Evolutionary conservation across 2,888 invertebrate species (phyloP).

Genomic region (Hylaea fasciaria): DNA sequence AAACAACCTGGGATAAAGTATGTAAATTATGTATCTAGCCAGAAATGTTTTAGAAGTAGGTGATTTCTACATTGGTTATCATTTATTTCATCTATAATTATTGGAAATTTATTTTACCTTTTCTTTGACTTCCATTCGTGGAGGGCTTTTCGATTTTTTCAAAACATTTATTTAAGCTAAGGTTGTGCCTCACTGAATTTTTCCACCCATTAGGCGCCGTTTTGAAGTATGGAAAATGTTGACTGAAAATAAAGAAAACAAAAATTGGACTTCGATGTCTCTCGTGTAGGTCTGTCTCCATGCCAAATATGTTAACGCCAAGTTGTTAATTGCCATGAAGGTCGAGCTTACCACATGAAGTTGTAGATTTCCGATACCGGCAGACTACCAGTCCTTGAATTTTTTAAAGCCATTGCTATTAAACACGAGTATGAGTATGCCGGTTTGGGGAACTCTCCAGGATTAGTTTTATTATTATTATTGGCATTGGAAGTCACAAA

Average conservation of each 20-base stretch:
- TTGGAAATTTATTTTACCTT: conserved; percentile 78
- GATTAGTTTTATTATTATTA: conserved; percentile 67
- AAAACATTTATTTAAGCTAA: conserved; percentile 99
- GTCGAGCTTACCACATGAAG: conserved; percentile 94
- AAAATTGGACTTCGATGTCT: conserved; percentile 1
- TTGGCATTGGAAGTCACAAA: conserved; percentile 61
- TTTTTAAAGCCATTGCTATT: conserved; percentile 98
- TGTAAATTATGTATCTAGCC: no score
- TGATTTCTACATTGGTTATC: no score
- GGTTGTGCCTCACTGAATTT: conserved; percentile 98
- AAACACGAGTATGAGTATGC: conserved; percentile 99
- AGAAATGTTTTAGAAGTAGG: no score
- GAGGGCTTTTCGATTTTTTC: conserved; percentile 98
- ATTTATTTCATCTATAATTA: no score
- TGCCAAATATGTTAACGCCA: conserved; percentile 10
- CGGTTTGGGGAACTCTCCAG: conserved; percentile 94
- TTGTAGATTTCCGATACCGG: conserved; percentile 99
- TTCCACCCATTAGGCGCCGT: conserved; percentile 99
- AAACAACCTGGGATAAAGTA: conserved; percentile 87
- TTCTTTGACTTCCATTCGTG: conserved; percentile 93
- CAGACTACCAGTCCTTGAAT: conserved; percentile 96
- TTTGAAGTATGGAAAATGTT: conserved; percentile 99
- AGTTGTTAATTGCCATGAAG: conserved; percentile 43
- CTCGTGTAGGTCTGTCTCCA: background rate
- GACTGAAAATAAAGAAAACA: conserved; percentile 84